phyloP scores from a whole-genome alignment of 2,888 invertebrate species.

The Ecliptopera silaceata region DNA sequence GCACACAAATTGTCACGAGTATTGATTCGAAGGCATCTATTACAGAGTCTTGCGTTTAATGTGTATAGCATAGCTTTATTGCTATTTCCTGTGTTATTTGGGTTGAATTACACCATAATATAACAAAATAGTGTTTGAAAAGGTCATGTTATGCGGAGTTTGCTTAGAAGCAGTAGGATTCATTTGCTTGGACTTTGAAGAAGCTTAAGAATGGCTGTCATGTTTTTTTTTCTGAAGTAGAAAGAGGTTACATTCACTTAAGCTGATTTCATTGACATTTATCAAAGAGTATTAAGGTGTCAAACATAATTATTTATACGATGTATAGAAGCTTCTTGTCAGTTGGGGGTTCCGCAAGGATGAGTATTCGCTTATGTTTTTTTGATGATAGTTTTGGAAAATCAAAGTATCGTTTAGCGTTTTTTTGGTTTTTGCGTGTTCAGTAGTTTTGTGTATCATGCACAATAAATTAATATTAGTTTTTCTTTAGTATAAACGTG shows the following conservation, averaged over 20 bases:
- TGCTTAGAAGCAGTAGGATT: neutral
- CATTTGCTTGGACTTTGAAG: neutral
- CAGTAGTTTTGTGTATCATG: neutral
- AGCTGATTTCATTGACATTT: too few species aligned
- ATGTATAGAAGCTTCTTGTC: too few species aligned
- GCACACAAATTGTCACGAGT: constrained; percentile 58
- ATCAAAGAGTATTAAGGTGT: too few species aligned
- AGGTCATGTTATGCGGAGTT: neutral
- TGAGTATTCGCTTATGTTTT: neutral
- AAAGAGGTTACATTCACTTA: too few species aligned
- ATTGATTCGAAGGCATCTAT: constrained; percentile 44
- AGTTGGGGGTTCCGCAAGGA: neutral
- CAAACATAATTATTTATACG: too few species aligned
- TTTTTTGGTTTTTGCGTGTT: neutral
- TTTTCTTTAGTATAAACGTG: constrained; percentile 4
- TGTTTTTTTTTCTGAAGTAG: neutral
- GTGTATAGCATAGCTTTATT: constrained; percentile 30
- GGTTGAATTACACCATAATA: constrained; percentile 23
- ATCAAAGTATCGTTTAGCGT: too few species aligned
- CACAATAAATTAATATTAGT: neutral
- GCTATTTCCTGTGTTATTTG: constrained; percentile 21
- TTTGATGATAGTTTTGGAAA: neutral
- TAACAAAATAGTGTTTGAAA: constrained; percentile 5
- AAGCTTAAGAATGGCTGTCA: neutral
- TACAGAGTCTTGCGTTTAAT: constrained; percentile 39